Conservation (phyloP, 2,888 invertebrate genomes). For the Ectemnius lituratus region DNA sequence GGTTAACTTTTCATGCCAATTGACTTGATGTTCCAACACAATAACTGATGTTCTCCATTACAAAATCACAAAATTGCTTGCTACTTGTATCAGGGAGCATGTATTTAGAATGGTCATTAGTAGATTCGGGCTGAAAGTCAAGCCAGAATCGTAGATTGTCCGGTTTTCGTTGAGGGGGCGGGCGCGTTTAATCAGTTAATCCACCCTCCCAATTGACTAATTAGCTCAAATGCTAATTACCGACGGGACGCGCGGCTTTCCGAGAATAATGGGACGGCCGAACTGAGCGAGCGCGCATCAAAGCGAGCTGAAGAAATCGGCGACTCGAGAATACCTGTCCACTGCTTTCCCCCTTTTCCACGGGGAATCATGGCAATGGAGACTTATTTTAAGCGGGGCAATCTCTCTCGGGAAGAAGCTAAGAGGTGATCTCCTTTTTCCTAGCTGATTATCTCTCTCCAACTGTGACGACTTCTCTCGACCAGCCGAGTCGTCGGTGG, state of each 20-base stretch:
- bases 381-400: neutral
- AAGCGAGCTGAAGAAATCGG: neutral
- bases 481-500: too few relatives aligned
- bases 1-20: too few relatives aligned
- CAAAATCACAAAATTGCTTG: too few relatives aligned
- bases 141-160: too few relatives aligned
- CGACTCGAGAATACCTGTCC: neutral
- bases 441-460: conserved; percentile 3
- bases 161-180: too few relatives aligned
- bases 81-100: too few relatives aligned
- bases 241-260: conserved; percentile 16
- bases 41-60: too few relatives aligned
- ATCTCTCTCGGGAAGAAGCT: neutral
- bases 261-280: conserved; percentile 34
- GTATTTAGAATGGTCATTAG: too few relatives aligned
- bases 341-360: conserved; percentile 25
- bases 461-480: too few relatives aligned
- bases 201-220: conserved; percentile 43
- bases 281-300: conserved; percentile 7
- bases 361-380: neutral
- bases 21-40: too few relatives aligned
- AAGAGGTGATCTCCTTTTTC: conserved; percentile 14
- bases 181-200: conserved; percentile 31
- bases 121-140: too few relatives aligned
- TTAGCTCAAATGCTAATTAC: conserved; percentile 39